Evolutionary conservation across 2,888 invertebrate species (phyloP), one percentile per base, ranked within the genome.

Genomic region (Resseliella maxima): DNA sequence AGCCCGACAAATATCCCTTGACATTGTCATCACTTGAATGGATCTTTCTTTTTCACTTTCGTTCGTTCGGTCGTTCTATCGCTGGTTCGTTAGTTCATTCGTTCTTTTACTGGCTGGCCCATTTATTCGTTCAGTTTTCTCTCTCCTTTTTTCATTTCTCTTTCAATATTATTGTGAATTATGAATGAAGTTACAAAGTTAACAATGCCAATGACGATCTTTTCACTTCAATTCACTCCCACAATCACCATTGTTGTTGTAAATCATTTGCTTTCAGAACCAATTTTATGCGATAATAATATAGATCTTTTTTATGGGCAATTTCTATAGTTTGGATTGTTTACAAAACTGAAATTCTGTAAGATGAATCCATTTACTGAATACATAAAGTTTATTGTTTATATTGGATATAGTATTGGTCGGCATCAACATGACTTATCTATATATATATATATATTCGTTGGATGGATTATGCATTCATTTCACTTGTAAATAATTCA

Each of bases 121-220:
- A n/a, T n/a, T n/a, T n/a, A n/a, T n/a, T n/a, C n/a, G n/a, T n/a
- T n/a, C n/a, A n/a, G n/a, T n/a, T n/a, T n/a, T n/a, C n/a, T n/a
- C n/a, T n/a, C n/a, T n/a, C n/a, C n/a, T n/a, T n/a, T n/a, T n/a
- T n/a, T n/a, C 15, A 50, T 18, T 50, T 18, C 18, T 50, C 18
- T 50, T 41, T 41, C 12, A 41, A 8, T 50, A 50, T 59, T 59
- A 59, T 59, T 59, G 5, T 3, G 59, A 59, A 59, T 59, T 59
- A 59, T 59, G 72, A 72, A 72, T 72, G 31, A 72, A 72, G 72
- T 72, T 72, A 72, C 72, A 72, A 72, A 72, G 72, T 72, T 72
- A 72, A 72, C 72, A 72, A 72, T 72, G 31, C 31, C 35, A 72
- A 72, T 72, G 72, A 27, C 72, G 72, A 72, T 35, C 27, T 72